A percentile compares a stretch with the other conserved stretches of the same genome.
Evolutionary conservation across 2,888 invertebrate species (phyloP).

Genomic region (Microplitis manilae): DNA sequence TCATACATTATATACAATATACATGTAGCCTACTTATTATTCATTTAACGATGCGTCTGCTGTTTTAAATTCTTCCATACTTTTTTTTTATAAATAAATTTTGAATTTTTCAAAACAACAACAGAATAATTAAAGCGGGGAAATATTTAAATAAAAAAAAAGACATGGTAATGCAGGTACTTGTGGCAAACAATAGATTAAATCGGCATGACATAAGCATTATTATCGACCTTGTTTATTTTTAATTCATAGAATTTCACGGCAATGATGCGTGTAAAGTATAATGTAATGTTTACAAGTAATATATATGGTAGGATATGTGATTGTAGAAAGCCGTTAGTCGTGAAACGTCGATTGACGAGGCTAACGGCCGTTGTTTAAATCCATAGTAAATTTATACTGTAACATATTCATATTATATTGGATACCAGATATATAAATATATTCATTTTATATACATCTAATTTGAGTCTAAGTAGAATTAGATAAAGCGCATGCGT

Average conservation of each 20-base stretch:
- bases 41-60: conserved; percentile 1
- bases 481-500: conserved; percentile 22
- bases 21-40: conserved; percentile 21
- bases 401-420: not conserved
- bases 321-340: conserved; percentile 28
- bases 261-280: conserved; percentile 19
- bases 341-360: not conserved
- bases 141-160: conserved; percentile 5
- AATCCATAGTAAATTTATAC: not conserved
- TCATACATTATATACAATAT: conserved; percentile 24
- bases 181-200: not conserved
- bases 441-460: not conserved
- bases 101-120: not conserved
- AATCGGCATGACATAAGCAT: conserved; percentile 10
- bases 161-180: conserved; percentile 3
- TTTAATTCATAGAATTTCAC: conserved; percentile 13
- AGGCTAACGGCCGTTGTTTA: conserved; percentile 30
- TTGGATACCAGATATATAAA: conserved; percentile 6
- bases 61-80: not conserved
- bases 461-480: conserved; percentile 26
- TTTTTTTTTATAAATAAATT: not conserved
- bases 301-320: conserved; percentile 3
- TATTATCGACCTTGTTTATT: conserved; percentile 10
- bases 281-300: not conserved
- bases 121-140: not conserved